phyloP scores from a whole-genome alignment of 2,888 invertebrate species.

The Glyphotaelius pellucidus region DNA sequence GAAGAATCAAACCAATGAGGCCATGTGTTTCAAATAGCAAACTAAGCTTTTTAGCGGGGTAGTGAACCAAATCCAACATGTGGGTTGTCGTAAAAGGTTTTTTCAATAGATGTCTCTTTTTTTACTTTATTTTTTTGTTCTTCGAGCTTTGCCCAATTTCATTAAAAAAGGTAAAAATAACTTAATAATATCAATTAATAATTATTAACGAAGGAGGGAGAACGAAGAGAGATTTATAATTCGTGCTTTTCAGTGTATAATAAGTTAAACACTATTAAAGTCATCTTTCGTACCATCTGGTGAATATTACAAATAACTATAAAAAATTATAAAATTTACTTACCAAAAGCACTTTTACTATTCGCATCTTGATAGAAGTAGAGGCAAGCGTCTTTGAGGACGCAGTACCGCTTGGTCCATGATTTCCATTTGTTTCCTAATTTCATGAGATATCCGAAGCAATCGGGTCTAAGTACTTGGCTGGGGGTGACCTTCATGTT shows the following conservation, averaged over 20 bases:
- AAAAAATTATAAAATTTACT: conserved; percentile 62
- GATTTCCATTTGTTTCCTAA: conserved; percentile 91
- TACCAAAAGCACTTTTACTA: conserved; percentile 93
- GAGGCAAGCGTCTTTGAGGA: conserved; percentile 95
- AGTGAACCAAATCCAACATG: neutral
- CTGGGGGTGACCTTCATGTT: conserved; percentile 90
- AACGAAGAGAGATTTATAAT: neutral
- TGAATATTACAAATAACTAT: neutral
- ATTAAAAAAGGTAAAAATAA: too few relatives aligned
- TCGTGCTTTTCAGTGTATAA: neutral
- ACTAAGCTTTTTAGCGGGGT: neutral
- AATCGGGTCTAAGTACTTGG: conserved; percentile 90
- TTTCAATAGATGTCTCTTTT: neutral
- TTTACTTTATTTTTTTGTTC: neutral
- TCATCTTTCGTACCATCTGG: neutral
- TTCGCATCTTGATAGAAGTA: conserved; percentile 95
- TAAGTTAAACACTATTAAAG: neutral
- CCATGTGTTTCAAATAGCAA: neutral
- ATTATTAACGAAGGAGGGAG: too few relatives aligned
- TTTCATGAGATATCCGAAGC: conserved; percentile 94
- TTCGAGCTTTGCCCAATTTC: neutral
- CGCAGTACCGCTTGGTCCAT: conserved; percentile 95
- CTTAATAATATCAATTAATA: too few relatives aligned
- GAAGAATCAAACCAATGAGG: neutral
- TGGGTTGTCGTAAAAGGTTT: neutral